Evolutionary conservation across 1,140 invertebrate genomes (phyloP).

Genomic region (Glossosoma conforme): DNA sequence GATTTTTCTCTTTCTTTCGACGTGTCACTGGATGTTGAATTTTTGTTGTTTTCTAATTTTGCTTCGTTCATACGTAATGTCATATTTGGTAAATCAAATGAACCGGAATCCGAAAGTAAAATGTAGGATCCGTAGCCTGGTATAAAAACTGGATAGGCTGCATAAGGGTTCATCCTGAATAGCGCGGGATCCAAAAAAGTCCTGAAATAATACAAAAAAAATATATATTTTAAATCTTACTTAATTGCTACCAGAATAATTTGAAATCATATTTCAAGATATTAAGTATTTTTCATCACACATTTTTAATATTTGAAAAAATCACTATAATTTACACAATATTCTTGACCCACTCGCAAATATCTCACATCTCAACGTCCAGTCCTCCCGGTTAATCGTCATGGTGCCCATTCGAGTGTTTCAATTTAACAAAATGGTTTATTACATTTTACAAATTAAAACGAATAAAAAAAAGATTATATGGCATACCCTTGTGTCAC

Average conservation of each 20-base stretch:
- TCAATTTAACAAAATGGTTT: not conserved
- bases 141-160: conserved; percentile 26
- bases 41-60: conserved; percentile 4
- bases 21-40: too few relatives aligned
- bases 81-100: conserved; percentile 12
- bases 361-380: too few relatives aligned
- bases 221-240: conserved; percentile 5
- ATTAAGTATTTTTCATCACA: too few relatives aligned
- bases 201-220: conserved; percentile 11
- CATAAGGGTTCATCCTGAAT: conserved; percentile 15
- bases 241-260: too few relatives aligned
- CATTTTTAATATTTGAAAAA: not conserved
- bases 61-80: conserved; percentile 1
- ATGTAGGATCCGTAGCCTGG: conserved; percentile 27
- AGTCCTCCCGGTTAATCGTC: not conserved
- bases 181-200: conserved; percentile 11
- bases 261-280: too few relatives aligned
- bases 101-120: conserved; percentile 21
- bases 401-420: not conserved
- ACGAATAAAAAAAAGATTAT: not conserved
- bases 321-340: conserved; percentile 2
- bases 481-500: conserved; percentile 13
- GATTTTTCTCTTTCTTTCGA: not conserved
- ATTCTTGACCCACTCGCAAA: too few relatives aligned
- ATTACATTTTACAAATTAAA: conserved; percentile 12